Percentiles rank a stretch among this genome's conserved stretches.
These are phyloP conservation scores for Melolontha melolontha DNA, from an alignment of 2,888 invertebrate species.

Conservation along the genomic window DNA sequence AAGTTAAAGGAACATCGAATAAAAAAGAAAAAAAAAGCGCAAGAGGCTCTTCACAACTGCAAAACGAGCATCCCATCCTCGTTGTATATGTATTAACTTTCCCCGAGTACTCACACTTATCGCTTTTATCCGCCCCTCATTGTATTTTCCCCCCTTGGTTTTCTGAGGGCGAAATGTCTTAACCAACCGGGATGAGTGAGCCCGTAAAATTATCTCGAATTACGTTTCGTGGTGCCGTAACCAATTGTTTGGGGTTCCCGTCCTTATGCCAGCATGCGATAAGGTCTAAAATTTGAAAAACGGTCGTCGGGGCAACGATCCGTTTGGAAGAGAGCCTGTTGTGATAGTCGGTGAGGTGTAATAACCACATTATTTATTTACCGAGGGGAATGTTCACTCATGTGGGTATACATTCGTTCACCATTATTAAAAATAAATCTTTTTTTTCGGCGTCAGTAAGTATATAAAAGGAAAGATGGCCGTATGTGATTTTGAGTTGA, in stretches of 20 bases:
- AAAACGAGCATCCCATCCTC: constrained; percentile 3
- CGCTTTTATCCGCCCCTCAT: constrained; percentile 57
- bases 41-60: too few species aligned
- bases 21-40: too few species aligned
- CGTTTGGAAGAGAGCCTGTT: constrained; percentile 41
- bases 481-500: background rate
- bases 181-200: constrained; percentile 61
- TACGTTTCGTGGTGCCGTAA: constrained; percentile 52
- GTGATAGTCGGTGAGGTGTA: constrained; percentile 62
- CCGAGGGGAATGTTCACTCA: constrained; percentile 60
- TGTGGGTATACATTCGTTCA: constrained; percentile 60
- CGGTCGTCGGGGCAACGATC: constrained; percentile 22
- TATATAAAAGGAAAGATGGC: constrained; percentile 2
- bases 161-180: constrained; percentile 55
- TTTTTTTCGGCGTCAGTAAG: constrained; percentile 50
- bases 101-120: constrained; percentile 45
- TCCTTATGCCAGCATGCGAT: constrained; percentile 6
- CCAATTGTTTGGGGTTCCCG: constrained; percentile 31
- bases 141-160: constrained; percentile 57
- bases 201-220: constrained; percentile 64
- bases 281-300: constrained; percentile 32
- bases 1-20: background rate
- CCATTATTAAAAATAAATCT: constrained; percentile 65
- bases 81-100: constrained; percentile 40
- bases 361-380: constrained; percentile 66